These are phyloP conservation scores for Zonitis immaculata DNA, from an alignment of 2,888 invertebrate genomes.

Conservation along the genomic window DNA sequence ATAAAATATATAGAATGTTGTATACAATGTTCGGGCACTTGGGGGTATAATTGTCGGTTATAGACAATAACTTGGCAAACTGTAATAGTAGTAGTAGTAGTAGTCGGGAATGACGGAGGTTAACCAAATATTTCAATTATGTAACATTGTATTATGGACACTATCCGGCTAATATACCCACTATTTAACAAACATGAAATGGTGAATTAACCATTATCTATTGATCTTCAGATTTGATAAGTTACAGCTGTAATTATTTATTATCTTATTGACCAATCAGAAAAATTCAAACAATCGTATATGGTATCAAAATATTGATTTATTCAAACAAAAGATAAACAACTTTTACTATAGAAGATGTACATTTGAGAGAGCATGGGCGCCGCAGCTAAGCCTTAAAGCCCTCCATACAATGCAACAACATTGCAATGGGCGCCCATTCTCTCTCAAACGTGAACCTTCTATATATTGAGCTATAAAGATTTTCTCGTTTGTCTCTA, in stretches of 20 bases:
- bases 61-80: slow-evolving; percentile 12
- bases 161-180: slow-evolving; percentile 3
- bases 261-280: no score
- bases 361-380: no score
- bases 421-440: no score
- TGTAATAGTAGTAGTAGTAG: slow-evolving; percentile 18
- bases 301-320: no score
- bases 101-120: slow-evolving; percentile 23
- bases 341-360: no score
- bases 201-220: slow-evolving; percentile 3
- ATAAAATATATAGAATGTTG: slow-evolving; percentile 14
- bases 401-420: no score
- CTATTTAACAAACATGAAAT: slow-evolving; percentile 1
- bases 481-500: neutral
- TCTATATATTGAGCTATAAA: neutral
- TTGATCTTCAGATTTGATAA: neutral
- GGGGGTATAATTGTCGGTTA: slow-evolving; percentile 15
- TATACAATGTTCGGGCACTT: neutral
- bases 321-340: no score
- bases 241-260: no score
- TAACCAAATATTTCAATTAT: slow-evolving; percentile 27
- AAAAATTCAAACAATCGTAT: no score
- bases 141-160: slow-evolving; percentile 5
- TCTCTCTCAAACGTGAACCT: no score
- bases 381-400: no score